Evolutionary conservation across 2,888 invertebrate species (phyloP).

Genomic region (Spodoptera littoralis): DNA sequence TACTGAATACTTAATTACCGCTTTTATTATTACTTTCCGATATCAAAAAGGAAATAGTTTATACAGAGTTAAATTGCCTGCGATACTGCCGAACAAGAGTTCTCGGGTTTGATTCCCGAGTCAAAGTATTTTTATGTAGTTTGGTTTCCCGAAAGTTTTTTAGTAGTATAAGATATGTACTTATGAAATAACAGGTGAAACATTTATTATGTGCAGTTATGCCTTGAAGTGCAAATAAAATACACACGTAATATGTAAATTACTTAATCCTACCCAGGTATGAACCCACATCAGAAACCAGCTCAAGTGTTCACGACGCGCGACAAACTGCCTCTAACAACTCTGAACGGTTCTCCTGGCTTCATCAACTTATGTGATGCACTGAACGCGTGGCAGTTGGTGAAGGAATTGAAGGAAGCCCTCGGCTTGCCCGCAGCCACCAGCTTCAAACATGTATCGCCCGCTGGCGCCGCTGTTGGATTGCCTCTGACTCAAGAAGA

Average conservation of each 20-base stretch:
- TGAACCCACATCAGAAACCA: constrained; percentile 99
- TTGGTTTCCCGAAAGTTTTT: too few species aligned
- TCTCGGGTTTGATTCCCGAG: too few species aligned
- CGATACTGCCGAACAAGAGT: too few species aligned
- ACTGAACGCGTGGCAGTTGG: constrained; percentile 98
- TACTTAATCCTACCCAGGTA: constrained; percentile 80
- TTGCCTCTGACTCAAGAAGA: constrained; percentile 92
- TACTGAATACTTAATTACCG: too few species aligned
- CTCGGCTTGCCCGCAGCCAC: constrained; percentile 96
- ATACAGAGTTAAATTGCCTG: too few species aligned
- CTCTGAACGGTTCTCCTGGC: constrained; percentile 98
- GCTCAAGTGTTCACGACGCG: constrained; percentile 96
- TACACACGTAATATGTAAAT: not conserved
- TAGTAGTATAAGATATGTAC: too few species aligned
- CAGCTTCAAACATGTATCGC: constrained; percentile 99
- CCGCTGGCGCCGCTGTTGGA: constrained; percentile 98
- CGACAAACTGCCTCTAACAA: constrained; percentile 94
- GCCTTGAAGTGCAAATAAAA: too few species aligned
- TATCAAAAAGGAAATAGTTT: too few species aligned
- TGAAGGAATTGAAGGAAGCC: constrained; percentile 94
- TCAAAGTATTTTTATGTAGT: too few species aligned
- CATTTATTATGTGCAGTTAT: too few species aligned
- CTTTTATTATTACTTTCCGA: too few species aligned
- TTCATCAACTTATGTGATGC: constrained; percentile 99
- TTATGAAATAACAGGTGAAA: too few species aligned